Conservation (phyloP, 2,113 vertebrate species). For the Hassar affinis region DNA sequence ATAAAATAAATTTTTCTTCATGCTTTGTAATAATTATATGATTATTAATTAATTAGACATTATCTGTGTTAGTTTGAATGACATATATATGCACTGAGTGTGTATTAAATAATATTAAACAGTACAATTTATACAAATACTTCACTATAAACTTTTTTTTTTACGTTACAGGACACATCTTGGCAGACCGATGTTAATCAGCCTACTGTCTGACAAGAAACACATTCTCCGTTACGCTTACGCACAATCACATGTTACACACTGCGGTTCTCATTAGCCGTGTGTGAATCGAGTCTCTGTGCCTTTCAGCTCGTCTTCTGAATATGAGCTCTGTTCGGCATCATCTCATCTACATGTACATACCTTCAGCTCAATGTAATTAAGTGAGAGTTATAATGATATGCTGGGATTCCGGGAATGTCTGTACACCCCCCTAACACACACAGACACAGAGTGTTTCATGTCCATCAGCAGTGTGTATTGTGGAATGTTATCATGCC, state of each 20-base stretch:
- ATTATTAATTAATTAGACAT: too few relatives aligned
- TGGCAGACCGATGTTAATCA: neutral
- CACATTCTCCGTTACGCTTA: neutral
- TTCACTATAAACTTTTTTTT: too few relatives aligned
- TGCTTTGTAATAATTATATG: too few relatives aligned
- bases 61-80: neutral
- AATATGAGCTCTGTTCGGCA: slow-evolving; percentile 40
- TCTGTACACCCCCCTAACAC: neutral
- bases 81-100: neutral
- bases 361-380: slow-evolving; percentile 17
- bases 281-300: slow-evolving; percentile 32
- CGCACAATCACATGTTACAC: slow-evolving; percentile 13
- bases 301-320: slow-evolving; percentile 61
- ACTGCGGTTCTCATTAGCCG: neutral
- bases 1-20: neutral
- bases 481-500: slow-evolving; percentile 17
- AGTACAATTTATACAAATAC: too few relatives aligned
- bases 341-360: slow-evolving; percentile 20
- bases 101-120: too few relatives aligned
- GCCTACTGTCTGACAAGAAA: neutral
- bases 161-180: neutral
- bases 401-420: slow-evolving; percentile 25
- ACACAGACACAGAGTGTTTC: neutral
- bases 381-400: slow-evolving; percentile 21
- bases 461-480: slow-evolving; percentile 13